Percentiles rank a stretch among this genome's conserved stretches.
These are phyloP conservation scores for Colletes gigas DNA, from an alignment of 1,140 invertebrate species.

Conservation along the genomic window DNA sequence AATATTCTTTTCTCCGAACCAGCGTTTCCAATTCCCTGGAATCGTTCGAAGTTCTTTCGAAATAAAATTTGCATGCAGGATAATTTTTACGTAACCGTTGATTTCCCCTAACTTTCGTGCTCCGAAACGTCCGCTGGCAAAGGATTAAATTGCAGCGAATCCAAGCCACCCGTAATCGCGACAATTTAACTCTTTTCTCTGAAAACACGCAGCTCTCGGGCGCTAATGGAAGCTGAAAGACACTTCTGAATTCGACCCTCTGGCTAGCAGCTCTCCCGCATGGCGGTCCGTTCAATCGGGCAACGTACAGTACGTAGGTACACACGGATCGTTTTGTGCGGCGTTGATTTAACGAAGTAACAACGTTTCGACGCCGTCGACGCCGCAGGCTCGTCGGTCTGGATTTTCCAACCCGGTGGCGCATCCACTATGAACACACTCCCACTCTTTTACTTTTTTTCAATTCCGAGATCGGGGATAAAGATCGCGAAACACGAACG, in stretches of 20 bases:
- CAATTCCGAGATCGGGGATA: not conserved
- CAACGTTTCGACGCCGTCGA: not conserved
- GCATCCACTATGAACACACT: not conserved
- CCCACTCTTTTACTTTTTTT: not conserved
- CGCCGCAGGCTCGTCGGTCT: not conserved
- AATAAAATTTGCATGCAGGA: too few species aligned
- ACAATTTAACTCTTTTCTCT: conserved; percentile 51
- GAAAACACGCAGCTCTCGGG: conserved; percentile 9
- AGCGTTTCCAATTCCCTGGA: too few species aligned
- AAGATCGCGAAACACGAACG: conserved; percentile 6
- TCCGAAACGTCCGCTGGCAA: not conserved
- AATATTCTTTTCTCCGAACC: too few species aligned
- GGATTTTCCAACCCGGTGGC: not conserved
- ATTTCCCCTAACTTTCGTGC: too few species aligned
- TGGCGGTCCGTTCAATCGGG: not conserved
- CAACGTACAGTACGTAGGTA: not conserved
- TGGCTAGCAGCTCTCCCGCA: conserved; percentile 17
- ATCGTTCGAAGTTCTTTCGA: too few species aligned
- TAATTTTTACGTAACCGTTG: too few species aligned
- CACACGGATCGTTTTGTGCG: not conserved
- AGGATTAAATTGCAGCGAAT: conserved; percentile 49
- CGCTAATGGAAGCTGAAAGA: conserved; percentile 47
- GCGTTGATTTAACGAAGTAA: conserved; percentile 8
- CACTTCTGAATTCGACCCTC: conserved; percentile 31
- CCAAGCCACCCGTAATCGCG: conserved; percentile 22